Evolutionary conservation across 2,797 vertebrate species (phyloP).

Genomic region (Myotis vivesi): DNA sequence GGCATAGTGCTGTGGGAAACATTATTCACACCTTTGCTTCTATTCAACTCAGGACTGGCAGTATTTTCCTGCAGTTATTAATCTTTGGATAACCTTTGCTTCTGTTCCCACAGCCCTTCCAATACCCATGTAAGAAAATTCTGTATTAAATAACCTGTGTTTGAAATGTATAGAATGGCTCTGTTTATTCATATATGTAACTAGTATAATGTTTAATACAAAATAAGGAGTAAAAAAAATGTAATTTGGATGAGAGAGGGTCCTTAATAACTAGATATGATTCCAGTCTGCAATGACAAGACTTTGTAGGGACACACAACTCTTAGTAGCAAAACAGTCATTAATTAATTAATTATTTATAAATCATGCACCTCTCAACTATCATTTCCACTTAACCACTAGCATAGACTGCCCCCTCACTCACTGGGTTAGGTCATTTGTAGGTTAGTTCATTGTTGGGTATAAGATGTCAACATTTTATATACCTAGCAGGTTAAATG

Average conservation of each 20-base stretch:
- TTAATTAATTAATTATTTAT: constrained; percentile 6
- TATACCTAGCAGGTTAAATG: constrained; percentile 19
- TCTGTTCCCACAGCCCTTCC: neutral
- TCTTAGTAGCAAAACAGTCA: neutral
- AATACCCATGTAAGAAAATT: neutral
- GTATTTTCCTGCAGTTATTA: neutral
- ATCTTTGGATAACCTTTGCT: neutral
- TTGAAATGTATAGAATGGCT: constrained; percentile 4
- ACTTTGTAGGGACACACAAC: neutral
- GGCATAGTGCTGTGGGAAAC: neutral
- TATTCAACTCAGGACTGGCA: neutral
- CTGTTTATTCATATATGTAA: neutral
- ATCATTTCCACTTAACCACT: neutral
- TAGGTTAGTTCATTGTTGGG: neutral
- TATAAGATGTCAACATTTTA: neutral
- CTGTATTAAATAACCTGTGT: neutral
- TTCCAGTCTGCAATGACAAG: neutral
- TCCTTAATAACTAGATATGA: neutral
- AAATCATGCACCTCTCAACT: neutral
- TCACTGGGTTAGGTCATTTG: neutral
- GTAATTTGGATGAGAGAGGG: neutral
- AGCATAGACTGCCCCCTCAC: neutral
- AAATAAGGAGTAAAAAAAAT: neutral
- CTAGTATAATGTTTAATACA: neutral
- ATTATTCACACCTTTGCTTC: neutral